A percentile compares a stretch with the other conserved stretches of the same genome.
Evolutionary conservation across 1,140 invertebrate species (phyloP).

Genomic region (Papilio helenus): DNA sequence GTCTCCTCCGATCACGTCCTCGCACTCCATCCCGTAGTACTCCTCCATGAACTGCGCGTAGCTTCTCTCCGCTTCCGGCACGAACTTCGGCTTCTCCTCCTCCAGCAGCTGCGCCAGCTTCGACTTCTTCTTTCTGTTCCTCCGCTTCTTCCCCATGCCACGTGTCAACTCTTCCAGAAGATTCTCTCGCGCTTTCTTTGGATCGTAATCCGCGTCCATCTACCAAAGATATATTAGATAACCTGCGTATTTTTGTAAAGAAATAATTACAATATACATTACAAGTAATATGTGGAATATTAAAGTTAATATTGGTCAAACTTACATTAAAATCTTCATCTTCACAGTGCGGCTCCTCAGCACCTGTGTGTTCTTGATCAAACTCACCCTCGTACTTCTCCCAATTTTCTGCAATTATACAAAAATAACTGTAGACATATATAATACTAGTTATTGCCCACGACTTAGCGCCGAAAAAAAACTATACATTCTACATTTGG

Average conservation of each 20-base stretch:
- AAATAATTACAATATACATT: neutral
- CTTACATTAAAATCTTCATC: slow-evolving; percentile 91
- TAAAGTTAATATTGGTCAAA: neutral
- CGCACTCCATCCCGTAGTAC: slow-evolving; percentile 97
- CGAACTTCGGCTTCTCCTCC: slow-evolving; percentile 91
- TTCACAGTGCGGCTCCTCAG: slow-evolving; percentile 86
- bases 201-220: slow-evolving; percentile 95
- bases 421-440: slow-evolving; percentile 15
- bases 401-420: slow-evolving; percentile 87
- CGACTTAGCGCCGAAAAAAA: no score
- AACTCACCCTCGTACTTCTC: slow-evolving; percentile 84
- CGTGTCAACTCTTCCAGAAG: slow-evolving; percentile 85
- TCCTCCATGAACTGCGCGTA: slow-evolving; percentile 96
- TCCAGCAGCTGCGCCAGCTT: slow-evolving; percentile 89
- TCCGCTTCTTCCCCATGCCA: slow-evolving; percentile 83
- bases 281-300: slow-evolving; percentile 42
- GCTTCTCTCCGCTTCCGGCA: slow-evolving; percentile 88
- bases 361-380: slow-evolving; percentile 56
- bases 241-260: neutral
- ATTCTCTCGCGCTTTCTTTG: slow-evolving; percentile 78
- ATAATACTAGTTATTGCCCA: neutral
- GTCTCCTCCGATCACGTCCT: slow-evolving; percentile 96
- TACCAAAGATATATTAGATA: slow-evolving; percentile 55
- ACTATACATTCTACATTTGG: no score
- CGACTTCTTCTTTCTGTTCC: slow-evolving; percentile 85